Conservation (phyloP, 2,113 vertebrate genomes). For the Leucoraja erinaceus region DNA sequence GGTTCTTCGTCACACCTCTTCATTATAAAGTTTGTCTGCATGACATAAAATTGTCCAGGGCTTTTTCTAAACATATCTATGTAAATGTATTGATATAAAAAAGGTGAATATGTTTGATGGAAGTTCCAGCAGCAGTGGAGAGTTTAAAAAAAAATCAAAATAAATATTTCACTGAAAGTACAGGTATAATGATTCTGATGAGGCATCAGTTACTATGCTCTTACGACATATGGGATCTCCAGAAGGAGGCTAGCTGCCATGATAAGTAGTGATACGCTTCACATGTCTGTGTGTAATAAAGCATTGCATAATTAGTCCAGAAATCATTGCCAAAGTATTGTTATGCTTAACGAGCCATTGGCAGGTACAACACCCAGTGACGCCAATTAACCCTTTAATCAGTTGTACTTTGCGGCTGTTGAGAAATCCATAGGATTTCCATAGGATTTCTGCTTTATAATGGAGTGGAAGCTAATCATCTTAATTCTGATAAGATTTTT, state of each 20-base stretch:
- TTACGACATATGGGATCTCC: background rate
- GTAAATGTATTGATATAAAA: background rate
- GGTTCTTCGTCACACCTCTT: background rate
- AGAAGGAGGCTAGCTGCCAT: background rate
- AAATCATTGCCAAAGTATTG: conserved; percentile 13
- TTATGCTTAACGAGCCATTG: background rate
- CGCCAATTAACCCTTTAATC: background rate
- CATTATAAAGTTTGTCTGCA: background rate
- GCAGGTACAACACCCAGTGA: background rate
- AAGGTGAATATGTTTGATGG: background rate
- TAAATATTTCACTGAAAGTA: background rate
- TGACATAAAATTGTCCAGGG: background rate
- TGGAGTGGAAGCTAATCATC: background rate
- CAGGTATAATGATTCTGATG: conserved; percentile 16
- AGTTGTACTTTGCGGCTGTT: background rate
- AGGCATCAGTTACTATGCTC: background rate
- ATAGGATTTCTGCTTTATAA: background rate
- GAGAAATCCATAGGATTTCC: background rate
- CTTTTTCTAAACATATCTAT: background rate
- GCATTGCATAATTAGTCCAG: background rate
- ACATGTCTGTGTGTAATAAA: conserved; percentile 20
- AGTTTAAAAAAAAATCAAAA: background rate
- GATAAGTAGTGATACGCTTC: conserved; percentile 1
- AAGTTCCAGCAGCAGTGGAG: background rate
- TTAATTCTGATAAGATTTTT: too few species aligned